Evolutionary conservation across 2,888 invertebrate genomes (phyloP).

Genomic region (Salticus scenicus): DNA sequence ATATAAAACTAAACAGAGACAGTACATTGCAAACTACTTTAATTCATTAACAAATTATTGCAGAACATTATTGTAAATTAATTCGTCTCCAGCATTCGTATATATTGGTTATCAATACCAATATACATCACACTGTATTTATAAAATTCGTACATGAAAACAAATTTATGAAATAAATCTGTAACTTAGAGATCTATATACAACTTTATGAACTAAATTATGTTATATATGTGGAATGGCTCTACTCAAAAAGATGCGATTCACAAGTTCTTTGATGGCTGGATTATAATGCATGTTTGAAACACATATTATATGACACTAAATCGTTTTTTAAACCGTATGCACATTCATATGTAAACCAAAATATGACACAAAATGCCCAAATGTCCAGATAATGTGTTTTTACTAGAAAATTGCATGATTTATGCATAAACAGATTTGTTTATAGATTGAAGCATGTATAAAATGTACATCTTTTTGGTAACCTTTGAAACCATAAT

Average conservation of each 20-base stretch:
- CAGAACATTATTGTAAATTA: neutral
- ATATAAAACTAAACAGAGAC: neutral
- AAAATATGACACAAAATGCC: no score
- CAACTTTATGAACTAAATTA: conserved; percentile 40
- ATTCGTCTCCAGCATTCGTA: neutral
- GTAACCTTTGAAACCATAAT: no score
- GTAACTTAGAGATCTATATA: conserved; percentile 46
- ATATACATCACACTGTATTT: neutral
- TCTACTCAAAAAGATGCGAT: neutral
- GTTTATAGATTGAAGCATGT: no score
- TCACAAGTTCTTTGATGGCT: conserved; percentile 25
- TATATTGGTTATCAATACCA: neutral
- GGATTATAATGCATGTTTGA: neutral
- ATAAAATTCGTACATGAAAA: conserved; percentile 26
- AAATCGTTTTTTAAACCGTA: neutral
- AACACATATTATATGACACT: neutral
- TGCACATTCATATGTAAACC: no score
- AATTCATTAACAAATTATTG: neutral
- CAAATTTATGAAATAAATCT: conserved; percentile 30
- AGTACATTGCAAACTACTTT: conserved; percentile 14
- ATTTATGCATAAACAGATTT: no score
- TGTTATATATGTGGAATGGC: conserved; percentile 16
- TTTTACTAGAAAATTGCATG: no score
- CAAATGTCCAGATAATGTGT: no score
- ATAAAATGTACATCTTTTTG: no score